Evolutionary conservation across 2,888 invertebrate genomes (phyloP).

Genomic region (Limenitis camilla): DNA sequence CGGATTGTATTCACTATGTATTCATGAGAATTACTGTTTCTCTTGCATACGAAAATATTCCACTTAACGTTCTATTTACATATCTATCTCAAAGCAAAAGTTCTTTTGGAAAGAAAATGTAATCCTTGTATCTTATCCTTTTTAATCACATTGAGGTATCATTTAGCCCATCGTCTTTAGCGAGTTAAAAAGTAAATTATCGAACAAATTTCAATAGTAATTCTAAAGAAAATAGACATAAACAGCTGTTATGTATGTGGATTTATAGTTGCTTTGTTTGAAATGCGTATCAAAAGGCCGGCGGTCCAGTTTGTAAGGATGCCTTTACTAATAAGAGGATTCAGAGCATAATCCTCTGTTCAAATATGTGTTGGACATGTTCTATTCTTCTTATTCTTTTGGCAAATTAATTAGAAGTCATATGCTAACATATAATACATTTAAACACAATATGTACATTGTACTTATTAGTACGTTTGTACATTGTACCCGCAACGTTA

Average conservation of each 20-base stretch:
- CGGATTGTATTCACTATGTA: constrained; percentile 12
- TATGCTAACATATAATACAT: background rate
- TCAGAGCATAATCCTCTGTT: constrained; percentile 4
- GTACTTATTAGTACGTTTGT: background rate
- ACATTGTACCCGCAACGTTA: background rate
- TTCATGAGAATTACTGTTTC: constrained; percentile 15
- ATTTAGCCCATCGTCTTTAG: no score
- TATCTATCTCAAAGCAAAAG: background rate
- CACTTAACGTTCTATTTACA: constrained; percentile 8
- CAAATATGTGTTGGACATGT: constrained; percentile 1
- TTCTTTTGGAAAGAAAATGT: background rate
- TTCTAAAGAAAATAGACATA: no score
- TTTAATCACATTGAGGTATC: no score
- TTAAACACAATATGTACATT: background rate
- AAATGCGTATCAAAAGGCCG: background rate
- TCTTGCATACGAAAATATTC: constrained; percentile 15
- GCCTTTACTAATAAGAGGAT: constrained; percentile 12
- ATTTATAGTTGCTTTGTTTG: background rate
- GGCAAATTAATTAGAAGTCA: no score
- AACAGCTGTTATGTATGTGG: background rate
- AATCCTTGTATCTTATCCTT: no score
- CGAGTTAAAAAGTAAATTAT: no score
- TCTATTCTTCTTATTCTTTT: background rate
- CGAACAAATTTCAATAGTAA: no score
- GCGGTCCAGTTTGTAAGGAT: background rate